A percentile compares a stretch with the other conserved stretches of the same genome.
phyloP scores from a whole-genome alignment of 2,113 vertebrate genomes.

The Chlorocebus sabaeus region DNA sequence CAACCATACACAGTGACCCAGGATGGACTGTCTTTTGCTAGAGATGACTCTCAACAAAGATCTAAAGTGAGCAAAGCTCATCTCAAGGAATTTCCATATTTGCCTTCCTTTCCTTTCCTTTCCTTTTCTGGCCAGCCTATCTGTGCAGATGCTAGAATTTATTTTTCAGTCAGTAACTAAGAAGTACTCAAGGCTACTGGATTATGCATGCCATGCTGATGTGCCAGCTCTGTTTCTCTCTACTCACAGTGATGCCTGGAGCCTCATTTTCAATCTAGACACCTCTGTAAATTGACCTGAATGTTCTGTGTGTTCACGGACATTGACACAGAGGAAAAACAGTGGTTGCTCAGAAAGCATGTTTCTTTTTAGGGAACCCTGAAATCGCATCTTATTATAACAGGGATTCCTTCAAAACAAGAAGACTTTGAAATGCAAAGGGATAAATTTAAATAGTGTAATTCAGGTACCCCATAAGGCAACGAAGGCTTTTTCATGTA shows the following conservation, averaged over 20 bases:
- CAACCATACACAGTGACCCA: neutral
- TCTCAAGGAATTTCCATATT: neutral
- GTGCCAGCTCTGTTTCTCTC: neutral
- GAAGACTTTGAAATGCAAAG: neutral
- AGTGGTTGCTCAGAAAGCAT: neutral
- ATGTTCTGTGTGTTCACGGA: neutral
- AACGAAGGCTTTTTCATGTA: neutral
- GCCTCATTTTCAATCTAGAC: slow-evolving; percentile 35
- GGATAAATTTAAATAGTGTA: neutral
- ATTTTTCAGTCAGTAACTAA: neutral
- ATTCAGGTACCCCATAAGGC: neutral
- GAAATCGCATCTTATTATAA: neutral
- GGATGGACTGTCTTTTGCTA: neutral
- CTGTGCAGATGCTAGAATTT: neutral
- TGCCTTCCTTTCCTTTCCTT: neutral
- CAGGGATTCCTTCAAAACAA: neutral
- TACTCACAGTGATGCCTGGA: neutral
- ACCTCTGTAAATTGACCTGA: slow-evolving; percentile 29
- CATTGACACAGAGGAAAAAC: neutral
- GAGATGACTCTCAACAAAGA: neutral
- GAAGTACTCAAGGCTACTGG: neutral
- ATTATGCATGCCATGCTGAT: neutral
- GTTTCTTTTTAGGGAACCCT: neutral
- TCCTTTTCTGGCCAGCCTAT: neutral
- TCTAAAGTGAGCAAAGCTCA: neutral